These are phyloP conservation scores for Selenia dentaria DNA, from an alignment of 2,888 invertebrate genomes.

Conservation along the genomic window DNA sequence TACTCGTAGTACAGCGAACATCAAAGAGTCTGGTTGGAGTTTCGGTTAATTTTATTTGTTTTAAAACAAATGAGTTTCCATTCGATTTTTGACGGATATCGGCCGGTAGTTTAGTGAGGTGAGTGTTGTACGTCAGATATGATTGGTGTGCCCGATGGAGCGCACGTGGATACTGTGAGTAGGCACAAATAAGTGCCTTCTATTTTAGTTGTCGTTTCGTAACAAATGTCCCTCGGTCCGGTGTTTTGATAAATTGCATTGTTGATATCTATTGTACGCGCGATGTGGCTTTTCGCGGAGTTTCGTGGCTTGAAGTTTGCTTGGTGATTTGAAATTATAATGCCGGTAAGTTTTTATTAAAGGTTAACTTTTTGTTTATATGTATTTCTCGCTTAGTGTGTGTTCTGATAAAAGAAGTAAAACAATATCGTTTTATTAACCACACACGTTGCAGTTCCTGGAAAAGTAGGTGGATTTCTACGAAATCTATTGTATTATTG, in stretches of 20 bases:
- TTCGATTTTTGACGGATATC: slow-evolving; percentile 22
- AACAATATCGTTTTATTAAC: no score
- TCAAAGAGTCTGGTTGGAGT: slow-evolving; percentile 48
- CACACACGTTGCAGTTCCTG: no score
- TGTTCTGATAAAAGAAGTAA: no score
- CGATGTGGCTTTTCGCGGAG: slow-evolving; percentile 24
- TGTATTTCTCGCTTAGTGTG: no score
- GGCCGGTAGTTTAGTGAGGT: slow-evolving; percentile 11
- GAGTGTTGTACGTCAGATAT: slow-evolving; percentile 52
- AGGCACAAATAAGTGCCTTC: slow-evolving; percentile 50
- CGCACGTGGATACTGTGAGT: slow-evolving; percentile 53
- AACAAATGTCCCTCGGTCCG: slow-evolving; percentile 48
- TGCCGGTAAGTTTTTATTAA: slow-evolving; percentile 32
- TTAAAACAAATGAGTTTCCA: slow-evolving; percentile 36
- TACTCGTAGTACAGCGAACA: slow-evolving; percentile 43
- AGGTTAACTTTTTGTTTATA: no score
- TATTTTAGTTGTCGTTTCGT: slow-evolving; percentile 53
- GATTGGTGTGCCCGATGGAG: slow-evolving; percentile 53
- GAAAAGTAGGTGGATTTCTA: no score
- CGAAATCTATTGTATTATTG: no score
- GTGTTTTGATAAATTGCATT: slow-evolving; percentile 51
- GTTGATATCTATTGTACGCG: slow-evolving; percentile 16
- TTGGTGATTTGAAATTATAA: slow-evolving; percentile 33
- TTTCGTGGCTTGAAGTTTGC: slow-evolving; percentile 12
- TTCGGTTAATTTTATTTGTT: slow-evolving; percentile 42